A percentile compares a stretch with the other conserved stretches of the same genome.
Conservation (phyloP, 2,113 vertebrate species). For the Austrofundulus limnaeus region DNA sequence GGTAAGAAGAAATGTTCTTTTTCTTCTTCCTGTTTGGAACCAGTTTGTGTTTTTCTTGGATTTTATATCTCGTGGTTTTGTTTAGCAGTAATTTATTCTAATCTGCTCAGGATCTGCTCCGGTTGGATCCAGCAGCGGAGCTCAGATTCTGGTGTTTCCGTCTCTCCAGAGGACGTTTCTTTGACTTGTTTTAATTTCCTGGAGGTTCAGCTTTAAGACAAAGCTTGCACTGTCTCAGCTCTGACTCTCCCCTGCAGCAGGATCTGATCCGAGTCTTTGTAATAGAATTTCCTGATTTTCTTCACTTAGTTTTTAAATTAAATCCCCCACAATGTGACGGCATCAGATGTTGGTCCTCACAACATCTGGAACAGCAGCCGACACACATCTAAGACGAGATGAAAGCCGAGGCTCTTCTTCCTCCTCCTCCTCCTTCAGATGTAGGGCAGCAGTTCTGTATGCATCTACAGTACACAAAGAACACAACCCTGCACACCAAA, state of each 20-base stretch:
- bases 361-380: slow-evolving; percentile 2
- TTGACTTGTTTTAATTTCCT: background rate
- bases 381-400: slow-evolving; percentile 52
- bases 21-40: background rate
- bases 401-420: slow-evolving; percentile 63
- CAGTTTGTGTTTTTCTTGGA: background rate
- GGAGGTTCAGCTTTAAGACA: background rate
- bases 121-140: slow-evolving; percentile 40
- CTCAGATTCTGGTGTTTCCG: slow-evolving; percentile 10
- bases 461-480: slow-evolving; percentile 11
- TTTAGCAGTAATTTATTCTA: slow-evolving; percentile 35
- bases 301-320: background rate
- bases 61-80: slow-evolving; percentile 8
- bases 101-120: slow-evolving; percentile 47
- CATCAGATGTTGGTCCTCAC: slow-evolving; percentile 7
- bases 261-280: background rate
- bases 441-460: slow-evolving; percentile 53
- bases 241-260: background rate
- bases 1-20: no score
- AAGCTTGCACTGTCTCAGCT: background rate
- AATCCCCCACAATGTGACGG: background rate
- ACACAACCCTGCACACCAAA: background rate
- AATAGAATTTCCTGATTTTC: background rate
- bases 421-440: slow-evolving; percentile 62
- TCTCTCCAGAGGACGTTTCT: background rate